Evolutionary conservation across 2,888 invertebrate species (phyloP), one percentile per base, ranked within the genome.

Genomic region (Tachina fera): DNA sequence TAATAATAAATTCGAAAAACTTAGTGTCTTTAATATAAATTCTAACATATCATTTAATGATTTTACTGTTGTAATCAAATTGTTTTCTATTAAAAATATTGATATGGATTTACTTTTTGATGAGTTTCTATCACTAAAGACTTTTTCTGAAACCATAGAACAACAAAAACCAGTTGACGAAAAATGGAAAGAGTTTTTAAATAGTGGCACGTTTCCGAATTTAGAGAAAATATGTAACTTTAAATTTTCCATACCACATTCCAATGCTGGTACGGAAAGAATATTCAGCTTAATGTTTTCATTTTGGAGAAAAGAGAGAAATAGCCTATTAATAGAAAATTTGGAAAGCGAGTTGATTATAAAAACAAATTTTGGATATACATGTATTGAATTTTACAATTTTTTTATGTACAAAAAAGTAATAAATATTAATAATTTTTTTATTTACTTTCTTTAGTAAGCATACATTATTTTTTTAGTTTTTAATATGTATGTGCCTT

Each of bases 241-340:
- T 78, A 78, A 68, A 19, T 78, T 78, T 60, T 78, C 70, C 11
- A 78, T 78, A 41, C 68, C 78, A 13, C 70, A 79, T 16, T 71
- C 63, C 3, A 70, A 70, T 39, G 61, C 68, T 49, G 60, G 11
- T 9, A 51, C 49, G 1, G 60, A 70, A 70, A 58, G 68, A 49
- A 78, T 68, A 19, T 78, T 78, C n/a, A 70, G 70, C n/a, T 70
- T 61, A 19, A 77, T 67, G 77, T 47, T 67, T 67, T 65, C 19
- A 22, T n/a, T 8, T 77, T 77, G 67, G 77, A 77, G 77, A 78
- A 78, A 78, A 47, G 58, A 76, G 9, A 41, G 67, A 31, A 77
- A 58, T 41, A 58, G 61, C 2, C 60, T 78, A 9, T 9, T 14
- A 14, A 67, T 70, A 13, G 5, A 78, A 58, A 68, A 45, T 45